Evolutionary conservation across 2,113 vertebrate genomes (phyloP), one percentile per base, ranked within the genome.

Genomic region (Eulemur macaco): DNA sequence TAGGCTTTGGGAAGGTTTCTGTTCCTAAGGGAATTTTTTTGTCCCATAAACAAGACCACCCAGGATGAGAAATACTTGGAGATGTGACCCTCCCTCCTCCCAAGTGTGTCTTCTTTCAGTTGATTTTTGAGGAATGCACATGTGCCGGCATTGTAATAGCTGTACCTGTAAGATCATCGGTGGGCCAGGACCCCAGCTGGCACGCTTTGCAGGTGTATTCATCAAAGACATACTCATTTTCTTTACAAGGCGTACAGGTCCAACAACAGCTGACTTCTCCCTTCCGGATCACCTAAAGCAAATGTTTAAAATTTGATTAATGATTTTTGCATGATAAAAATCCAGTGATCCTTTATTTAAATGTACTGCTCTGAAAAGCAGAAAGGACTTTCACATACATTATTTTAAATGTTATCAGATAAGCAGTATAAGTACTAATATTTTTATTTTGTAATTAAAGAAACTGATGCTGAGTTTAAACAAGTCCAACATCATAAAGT

Each of bases 251-350:
- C 2, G 99, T 99, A 92, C 99, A 99, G 7, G 99, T 99, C 99
- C 99, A 99, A 42, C 99, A 99, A 88, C 99, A 99, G 97, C 99
- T 99, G 95, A 99, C 99, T 98, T 99, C 99, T 60, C 99, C 99
- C 98, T 99, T 99, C 96, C 99, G 99, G 96, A 99, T 99, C 63
- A 99, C 99, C 99, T 99, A 94, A 76, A 15, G 64, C 0, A 96
- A 96, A 97, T 25, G 96, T 68, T 58, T 25, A 47, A 82, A 69
- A 81, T 66, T 84, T 60, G 13, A 93, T 97, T 63, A 91, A 14
- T 80, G 50, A 12, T 56, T 45, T 27, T 15, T 85, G 25, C 47
- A 66, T 27, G 21, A 71, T 39, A 63, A 95, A 91, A 88, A 81
- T 21, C 23, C 23, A 91, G n/a, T 27, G 37, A 73, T 52, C 23